phyloP scores from a whole-genome alignment of 1,140 invertebrate genomes.

The Xylocopa sonorina region DNA sequence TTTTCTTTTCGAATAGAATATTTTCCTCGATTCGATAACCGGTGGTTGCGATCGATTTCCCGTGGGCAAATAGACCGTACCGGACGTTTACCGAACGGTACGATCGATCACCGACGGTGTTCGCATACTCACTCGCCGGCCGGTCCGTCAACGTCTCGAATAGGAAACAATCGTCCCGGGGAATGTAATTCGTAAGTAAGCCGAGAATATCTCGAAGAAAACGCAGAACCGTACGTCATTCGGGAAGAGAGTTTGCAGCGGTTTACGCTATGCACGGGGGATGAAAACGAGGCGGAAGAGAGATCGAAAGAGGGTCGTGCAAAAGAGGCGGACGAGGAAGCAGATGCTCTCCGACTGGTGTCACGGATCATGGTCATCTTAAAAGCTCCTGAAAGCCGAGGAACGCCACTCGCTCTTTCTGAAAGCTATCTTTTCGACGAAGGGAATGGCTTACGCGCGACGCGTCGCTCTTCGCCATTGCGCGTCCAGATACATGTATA shows the following conservation, averaged over 20 bases:
- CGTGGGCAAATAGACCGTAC: conserved; percentile 10
- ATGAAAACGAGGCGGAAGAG: no score
- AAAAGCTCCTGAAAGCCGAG: conserved; percentile 60
- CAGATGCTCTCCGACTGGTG: conserved; percentile 55
- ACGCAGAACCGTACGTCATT: no score
- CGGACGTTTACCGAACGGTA: not conserved
- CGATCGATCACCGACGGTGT: no score
- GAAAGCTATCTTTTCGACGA: conserved; percentile 64
- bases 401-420: conserved; percentile 41
- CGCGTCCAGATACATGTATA: no score
- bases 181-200: no score
- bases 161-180: no score
- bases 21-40: conserved; percentile 17
- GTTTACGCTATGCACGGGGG: conserved; percentile 20
- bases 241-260: conserved; percentile 56
- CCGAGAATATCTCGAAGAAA: no score
- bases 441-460: conserved; percentile 47
- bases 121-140: no score
- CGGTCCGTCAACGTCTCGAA: no score
- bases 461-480: not conserved
- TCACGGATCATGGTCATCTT: conserved; percentile 68
- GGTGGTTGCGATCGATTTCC: not conserved
- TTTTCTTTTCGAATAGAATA: conserved; percentile 34
- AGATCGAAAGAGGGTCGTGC: not conserved
- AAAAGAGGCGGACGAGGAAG: conserved; percentile 56